Conservation (phyloP, 2,113 vertebrate genomes). For the Merops nubicus region DNA sequence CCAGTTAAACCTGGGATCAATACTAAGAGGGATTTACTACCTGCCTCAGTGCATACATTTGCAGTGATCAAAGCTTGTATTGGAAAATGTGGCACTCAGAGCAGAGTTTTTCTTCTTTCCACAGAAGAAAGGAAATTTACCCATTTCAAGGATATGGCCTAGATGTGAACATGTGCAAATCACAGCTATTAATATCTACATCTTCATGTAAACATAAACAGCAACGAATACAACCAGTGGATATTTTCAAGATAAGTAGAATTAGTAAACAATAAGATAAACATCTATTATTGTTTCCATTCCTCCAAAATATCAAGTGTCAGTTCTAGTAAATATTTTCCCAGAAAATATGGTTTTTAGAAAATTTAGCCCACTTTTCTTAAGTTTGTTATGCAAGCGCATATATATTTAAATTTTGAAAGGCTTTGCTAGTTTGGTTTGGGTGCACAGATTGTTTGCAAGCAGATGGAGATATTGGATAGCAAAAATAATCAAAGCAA, state of each 20-base stretch:
- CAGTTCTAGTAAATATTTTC: neutral
- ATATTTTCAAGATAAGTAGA: neutral
- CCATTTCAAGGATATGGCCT: neutral
- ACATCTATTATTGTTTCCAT: neutral
- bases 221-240: neutral
- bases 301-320: neutral
- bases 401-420: neutral
- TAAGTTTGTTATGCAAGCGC: neutral
- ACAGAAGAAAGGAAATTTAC: slow-evolving; percentile 24
- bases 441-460: neutral
- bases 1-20: slow-evolving; percentile 33
- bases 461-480: neutral
- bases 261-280: neutral
- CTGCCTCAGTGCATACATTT: slow-evolving; percentile 31
- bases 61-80: slow-evolving; percentile 20
- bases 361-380: neutral
- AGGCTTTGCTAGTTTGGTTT: neutral
- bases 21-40: slow-evolving; percentile 60
- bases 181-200: neutral
- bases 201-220: neutral
- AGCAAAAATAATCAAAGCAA: neutral
- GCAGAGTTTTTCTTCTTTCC: neutral
- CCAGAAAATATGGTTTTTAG: neutral
- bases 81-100: neutral
- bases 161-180: neutral